Evolutionary conservation across 2,888 invertebrate species (phyloP), one percentile per base, ranked within the genome.

Genomic region (Anarsia innoxiella): DNA sequence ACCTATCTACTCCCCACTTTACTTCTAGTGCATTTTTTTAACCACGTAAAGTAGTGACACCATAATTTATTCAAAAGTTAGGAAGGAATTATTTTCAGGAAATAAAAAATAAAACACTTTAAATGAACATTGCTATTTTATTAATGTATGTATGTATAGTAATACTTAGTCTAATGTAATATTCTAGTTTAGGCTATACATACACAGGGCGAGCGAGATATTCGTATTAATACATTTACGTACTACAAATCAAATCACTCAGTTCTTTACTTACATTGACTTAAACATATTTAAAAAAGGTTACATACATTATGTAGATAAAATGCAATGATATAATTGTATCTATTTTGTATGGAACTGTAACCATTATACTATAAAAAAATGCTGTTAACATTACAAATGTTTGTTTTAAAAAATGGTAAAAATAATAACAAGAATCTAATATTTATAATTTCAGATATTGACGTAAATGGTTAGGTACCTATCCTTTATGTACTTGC

Each of bases 51-150:
- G n/a, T n/a, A n/a, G n/a, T n/a, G n/a, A n/a, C n/a, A n/a, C n/a
- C n/a, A n/a, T n/a, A n/a, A n/a, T n/a, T n/a, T n/a, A n/a, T n/a
- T n/a, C n/a, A n/a, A n/a, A n/a, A n/a, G n/a, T n/a, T n/a, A n/a
- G n/a, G n/a, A n/a, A n/a, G n/a, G n/a, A n/a, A n/a, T n/a, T n/a
- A n/a, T n/a, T n/a, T n/a, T n/a, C n/a, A n/a, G n/a, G n/a, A n/a
- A n/a, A n/a, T n/a, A n/a, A n/a, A 25, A 65, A 76, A 72, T 69
- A 48, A 80, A 80, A 78, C 67, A 42, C 50, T 37, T 26, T 10
- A 33, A 45, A 12, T 66, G 76, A 83, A 82, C 82, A 82, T 78
- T 79, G 75, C 79, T 83, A 82, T 80, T 76, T 76, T 78, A 79
- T 75, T 41, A 23, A 36, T 76, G 68, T 75, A 72, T 70, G 66